phyloP scores from a whole-genome alignment of 2,888 invertebrate genomes.

The Drosophila barbarae region DNA sequence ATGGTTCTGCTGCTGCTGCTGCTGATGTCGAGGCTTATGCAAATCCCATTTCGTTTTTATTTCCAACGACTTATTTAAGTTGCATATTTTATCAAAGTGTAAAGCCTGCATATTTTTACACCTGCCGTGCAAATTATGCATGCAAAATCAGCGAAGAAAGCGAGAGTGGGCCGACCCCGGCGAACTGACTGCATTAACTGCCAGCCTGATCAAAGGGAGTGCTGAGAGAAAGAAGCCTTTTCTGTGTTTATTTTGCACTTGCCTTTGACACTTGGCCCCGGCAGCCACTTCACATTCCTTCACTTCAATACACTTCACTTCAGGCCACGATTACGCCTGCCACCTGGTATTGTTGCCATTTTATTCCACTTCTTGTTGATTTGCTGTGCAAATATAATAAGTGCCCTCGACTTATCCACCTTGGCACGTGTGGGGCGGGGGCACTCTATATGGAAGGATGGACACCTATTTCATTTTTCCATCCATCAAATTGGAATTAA shows the following conservation, averaged over 20 bases:
- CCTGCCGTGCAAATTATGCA: constrained; percentile 63
- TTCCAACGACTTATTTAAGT: constrained; percentile 39
- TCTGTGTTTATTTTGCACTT: constrained; percentile 51
- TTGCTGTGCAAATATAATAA: constrained; percentile 61
- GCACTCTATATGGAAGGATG: not conserved
- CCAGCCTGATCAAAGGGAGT: constrained; percentile 52
- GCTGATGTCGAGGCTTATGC: constrained; percentile 37
- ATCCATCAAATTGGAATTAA: constrained; percentile 20
- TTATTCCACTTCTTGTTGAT: constrained; percentile 41
- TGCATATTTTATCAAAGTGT: constrained; percentile 70
- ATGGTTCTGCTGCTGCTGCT: not conserved
- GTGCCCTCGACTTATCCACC: constrained; percentile 29
- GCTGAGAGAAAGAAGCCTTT: constrained; percentile 54
- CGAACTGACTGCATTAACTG: constrained; percentile 53
- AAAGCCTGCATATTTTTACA: constrained; percentile 67
- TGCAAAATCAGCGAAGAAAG: constrained; percentile 60
- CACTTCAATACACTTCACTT: constrained; percentile 3
- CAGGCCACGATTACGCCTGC: not conserved
- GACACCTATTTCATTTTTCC: constrained; percentile 16
- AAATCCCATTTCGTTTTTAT: constrained; percentile 46
- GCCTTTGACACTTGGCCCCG: constrained; percentile 41
- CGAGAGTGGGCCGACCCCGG: constrained; percentile 7
- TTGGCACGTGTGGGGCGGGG: constrained; percentile 2
- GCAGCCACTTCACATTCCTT: constrained; percentile 10
- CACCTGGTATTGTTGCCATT: constrained; percentile 19